A percentile compares a stretch with the other conserved stretches of the same genome.
These are phyloP conservation scores for Parazoanthus swiftii DNA, from an alignment of 92 coral and sea anemone species.

Conservation along the genomic window DNA sequence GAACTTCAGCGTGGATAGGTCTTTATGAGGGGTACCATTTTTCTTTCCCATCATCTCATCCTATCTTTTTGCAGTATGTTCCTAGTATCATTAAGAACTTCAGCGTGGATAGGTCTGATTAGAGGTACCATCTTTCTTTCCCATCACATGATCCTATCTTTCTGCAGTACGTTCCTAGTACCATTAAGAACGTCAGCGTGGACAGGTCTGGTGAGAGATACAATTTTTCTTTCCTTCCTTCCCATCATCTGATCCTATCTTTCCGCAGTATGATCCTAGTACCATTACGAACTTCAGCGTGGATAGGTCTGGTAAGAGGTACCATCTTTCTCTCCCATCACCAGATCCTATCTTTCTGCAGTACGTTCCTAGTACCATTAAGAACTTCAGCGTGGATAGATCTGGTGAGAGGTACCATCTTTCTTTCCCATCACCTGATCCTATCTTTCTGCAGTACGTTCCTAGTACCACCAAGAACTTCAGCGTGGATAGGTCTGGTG, in stretches of 20 bases:
- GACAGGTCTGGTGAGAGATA: constrained; percentile 25
- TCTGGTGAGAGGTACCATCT: constrained; percentile 11
- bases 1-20: too few species aligned
- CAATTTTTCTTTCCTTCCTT: too few species aligned
- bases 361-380: constrained; percentile 6
- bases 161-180: constrained; percentile 6
- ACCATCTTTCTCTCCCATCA: not conserved
- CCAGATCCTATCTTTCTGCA: not conserved
- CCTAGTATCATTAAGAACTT: not conserved
- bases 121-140: too few species aligned
- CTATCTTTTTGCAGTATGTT: not conserved
- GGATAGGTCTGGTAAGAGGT: constrained; percentile 31
- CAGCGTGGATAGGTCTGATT: constrained; percentile 35
- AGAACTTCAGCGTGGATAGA: constrained; percentile 35
- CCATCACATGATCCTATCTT: too few species aligned
- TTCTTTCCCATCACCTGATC: too few species aligned
- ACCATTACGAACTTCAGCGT: constrained; percentile 21
- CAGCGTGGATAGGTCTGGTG: constrained; percentile 36
- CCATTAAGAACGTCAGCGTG: constrained; percentile 27
- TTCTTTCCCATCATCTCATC: too few species aligned
- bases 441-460: constrained; percentile 3
- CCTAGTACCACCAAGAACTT: not conserved
- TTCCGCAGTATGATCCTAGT: not conserved
- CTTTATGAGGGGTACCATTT: too few species aligned
- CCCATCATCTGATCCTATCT: too few species aligned